Evolutionary conservation across 2,797 vertebrate species (phyloP).

Genomic region (Pygocentrus nattereri): DNA sequence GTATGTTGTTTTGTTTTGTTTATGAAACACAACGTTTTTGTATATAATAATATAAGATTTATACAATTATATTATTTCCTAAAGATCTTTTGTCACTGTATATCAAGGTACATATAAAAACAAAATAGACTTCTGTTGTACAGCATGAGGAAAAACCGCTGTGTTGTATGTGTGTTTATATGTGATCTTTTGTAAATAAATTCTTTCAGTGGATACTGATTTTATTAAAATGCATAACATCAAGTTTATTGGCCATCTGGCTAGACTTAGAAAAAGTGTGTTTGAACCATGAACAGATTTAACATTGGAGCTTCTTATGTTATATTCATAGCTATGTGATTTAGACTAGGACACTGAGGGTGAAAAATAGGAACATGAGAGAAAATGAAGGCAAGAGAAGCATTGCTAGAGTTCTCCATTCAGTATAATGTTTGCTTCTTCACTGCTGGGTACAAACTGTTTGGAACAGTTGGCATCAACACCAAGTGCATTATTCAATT

Average conservation of each 20-base stretch:
- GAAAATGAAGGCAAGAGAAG: not conserved
- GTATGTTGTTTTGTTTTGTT: not conserved
- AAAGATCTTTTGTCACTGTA: not conserved
- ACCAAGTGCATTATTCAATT: too few relatives aligned
- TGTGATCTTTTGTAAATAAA: slow-evolving; percentile 49
- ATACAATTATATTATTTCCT: not conserved
- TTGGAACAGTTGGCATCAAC: not conserved
- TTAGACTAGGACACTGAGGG: not conserved
- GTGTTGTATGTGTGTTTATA: slow-evolving; percentile 32
- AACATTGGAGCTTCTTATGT: not conserved
- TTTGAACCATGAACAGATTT: not conserved
- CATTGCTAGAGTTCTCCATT: not conserved
- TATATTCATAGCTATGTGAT: not conserved
- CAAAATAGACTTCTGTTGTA: not conserved
- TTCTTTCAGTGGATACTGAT: not conserved
- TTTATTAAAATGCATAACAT: not conserved
- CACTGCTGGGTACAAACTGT: not conserved
- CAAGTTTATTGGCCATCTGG: not conserved
- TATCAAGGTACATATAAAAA: not conserved
- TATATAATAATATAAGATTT: not conserved
- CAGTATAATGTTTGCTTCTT: not conserved
- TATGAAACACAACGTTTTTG: not conserved
- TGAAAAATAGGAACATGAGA: not conserved
- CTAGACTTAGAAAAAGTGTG: not conserved
- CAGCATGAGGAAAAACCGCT: not conserved